These are phyloP conservation scores for Noctua janthe DNA, from an alignment of 2,888 invertebrate genomes.

Conservation along the genomic window DNA sequence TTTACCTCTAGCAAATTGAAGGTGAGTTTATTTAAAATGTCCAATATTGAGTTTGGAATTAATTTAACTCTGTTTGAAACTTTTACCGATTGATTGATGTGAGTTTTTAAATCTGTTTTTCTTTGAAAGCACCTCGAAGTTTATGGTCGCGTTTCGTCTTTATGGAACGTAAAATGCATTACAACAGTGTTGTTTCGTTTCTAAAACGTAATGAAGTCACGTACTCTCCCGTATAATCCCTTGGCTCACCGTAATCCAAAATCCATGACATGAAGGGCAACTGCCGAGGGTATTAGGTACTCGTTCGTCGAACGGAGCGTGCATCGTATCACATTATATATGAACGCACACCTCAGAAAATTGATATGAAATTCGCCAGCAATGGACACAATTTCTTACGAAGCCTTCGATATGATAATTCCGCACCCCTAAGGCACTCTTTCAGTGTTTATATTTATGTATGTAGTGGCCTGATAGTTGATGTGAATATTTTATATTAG, in stretches of 20 bases:
- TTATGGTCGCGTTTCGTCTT: constrained; percentile 43
- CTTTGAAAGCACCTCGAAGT: constrained; percentile 42
- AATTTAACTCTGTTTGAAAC: constrained; percentile 38
- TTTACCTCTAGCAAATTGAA: constrained; percentile 39
- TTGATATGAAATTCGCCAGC: constrained; percentile 49
- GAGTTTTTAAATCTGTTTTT: constrained; percentile 54
- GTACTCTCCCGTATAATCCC: constrained; percentile 61
- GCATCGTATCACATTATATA: constrained; percentile 24
- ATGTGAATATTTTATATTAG: constrained; percentile 52
- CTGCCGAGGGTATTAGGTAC: constrained; percentile 44
- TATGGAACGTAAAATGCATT: constrained; percentile 54
- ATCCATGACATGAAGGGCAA: constrained; percentile 49
- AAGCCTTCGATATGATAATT: constrained; percentile 38
- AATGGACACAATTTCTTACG: constrained; percentile 53
- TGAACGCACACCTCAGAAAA: constrained; percentile 31
- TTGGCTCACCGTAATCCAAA: constrained; percentile 54
- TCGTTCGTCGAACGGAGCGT: constrained; percentile 38
- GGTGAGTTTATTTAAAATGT: constrained; percentile 44
- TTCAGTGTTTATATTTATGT: constrained; percentile 30
- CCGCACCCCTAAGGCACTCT: constrained; percentile 4
- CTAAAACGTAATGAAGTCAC: constrained; percentile 62
- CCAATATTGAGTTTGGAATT: constrained; percentile 37
- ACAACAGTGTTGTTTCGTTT: constrained; percentile 46
- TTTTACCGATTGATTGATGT: constrained; percentile 40
- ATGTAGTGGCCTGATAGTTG: constrained; percentile 14